A percentile compares a stretch with the other conserved stretches of the same genome.
Evolutionary conservation across 2,113 vertebrate genomes (phyloP).

Genomic region (Rhinolophus ferrumequinum): DNA sequence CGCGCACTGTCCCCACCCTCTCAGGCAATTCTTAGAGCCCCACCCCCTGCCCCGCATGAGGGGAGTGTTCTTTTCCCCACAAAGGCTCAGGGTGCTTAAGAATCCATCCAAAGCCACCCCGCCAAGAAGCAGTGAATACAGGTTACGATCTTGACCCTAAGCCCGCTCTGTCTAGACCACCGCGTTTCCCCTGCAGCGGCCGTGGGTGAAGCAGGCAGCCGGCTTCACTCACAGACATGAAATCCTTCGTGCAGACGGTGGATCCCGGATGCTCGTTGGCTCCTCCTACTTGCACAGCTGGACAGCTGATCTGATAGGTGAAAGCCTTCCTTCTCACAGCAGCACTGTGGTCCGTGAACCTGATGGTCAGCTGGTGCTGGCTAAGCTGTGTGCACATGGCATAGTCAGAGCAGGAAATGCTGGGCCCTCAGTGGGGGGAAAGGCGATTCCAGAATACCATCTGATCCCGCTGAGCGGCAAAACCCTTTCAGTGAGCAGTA

Average conservation of each 20-base stretch:
- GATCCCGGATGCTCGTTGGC: neutral
- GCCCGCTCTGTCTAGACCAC: neutral
- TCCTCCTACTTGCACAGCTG: neutral
- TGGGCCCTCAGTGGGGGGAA: neutral
- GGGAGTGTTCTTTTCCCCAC: neutral
- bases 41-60: neutral
- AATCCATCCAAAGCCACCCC: neutral
- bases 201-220: neutral
- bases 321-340: neutral
- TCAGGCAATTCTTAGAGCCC: neutral
- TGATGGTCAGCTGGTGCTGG: constrained; percentile 73
- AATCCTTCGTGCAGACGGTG: constrained; percentile 82
- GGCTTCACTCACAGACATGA: constrained; percentile 84
- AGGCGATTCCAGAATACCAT: neutral
- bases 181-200: neutral
- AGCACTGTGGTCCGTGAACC: constrained; percentile 52
- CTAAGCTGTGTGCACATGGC: constrained; percentile 62
- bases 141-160: neutral
- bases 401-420: neutral
- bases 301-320: constrained; percentile 72
- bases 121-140: neutral
- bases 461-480: neutral
- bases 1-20: neutral
- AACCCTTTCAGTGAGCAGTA: neutral
- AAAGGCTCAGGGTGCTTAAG: neutral